Evolutionary conservation across 1,140 invertebrate species (phyloP), one percentile per base, ranked within the genome.

Genomic region (Ceratina australensis): DNA sequence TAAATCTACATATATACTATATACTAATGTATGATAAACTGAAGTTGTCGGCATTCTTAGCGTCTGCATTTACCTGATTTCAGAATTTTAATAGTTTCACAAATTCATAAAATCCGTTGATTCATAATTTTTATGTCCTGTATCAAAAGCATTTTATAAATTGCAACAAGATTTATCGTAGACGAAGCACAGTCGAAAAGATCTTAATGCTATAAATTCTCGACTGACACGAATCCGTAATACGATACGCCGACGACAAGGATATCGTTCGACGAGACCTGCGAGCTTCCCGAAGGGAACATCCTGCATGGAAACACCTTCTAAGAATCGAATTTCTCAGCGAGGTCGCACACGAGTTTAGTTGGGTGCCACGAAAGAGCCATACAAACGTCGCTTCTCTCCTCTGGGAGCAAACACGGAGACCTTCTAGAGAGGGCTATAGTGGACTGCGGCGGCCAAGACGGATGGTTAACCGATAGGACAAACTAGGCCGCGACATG

Each of bases 401-500:
- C 68, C 18, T 22, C 64, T 22, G 60, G 59, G 50, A 80, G 54
- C 60, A 76, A 71, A 74, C 57, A 65, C 33, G 33, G 63, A 66
- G 56, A 77, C 68, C 54, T 80, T 73, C 59, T 75, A 72, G 77
- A 83, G 77, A 83, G 56, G 68, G 72, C 76, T 69, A 64, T 42
- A 66, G 66, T 56, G 72, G 56, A 78, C 59, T 60, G 33, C 16
- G 49, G 26, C 42, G 66, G 50, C 26, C 69, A 83, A 86, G 85
- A 86, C 79, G 76, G 75, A 86, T 86, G 85, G 84, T 86, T 86
- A 86, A 86, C 85, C 85, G 85, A 86, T 86, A 86, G 75, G 85
- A 86, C 84, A 86, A 86, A 86, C 72, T 81, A 81, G 78, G 79
- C 72, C 64, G 52, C 72, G 72, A 73, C 81, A 86, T 65, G 84